A percentile compares a stretch with the other conserved stretches of the same genome.
phyloP scores from a whole-genome alignment of 2,797 vertebrate genomes.

The Pseudochaenichthys georgianus region DNA sequence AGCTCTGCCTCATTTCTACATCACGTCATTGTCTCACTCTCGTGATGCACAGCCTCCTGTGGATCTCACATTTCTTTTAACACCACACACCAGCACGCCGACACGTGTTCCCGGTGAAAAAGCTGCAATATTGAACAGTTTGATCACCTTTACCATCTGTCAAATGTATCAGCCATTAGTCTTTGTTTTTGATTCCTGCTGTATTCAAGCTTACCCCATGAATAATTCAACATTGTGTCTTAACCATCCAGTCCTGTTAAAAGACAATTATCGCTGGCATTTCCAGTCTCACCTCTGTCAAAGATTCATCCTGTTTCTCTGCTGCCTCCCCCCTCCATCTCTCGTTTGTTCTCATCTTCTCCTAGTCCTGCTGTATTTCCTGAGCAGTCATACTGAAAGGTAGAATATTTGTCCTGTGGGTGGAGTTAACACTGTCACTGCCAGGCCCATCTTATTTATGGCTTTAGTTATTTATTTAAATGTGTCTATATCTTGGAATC shows the following conservation, averaged over 20 bases:
- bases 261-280: not conserved
- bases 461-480: not conserved
- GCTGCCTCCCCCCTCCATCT: not conserved
- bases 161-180: not conserved
- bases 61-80: not conserved
- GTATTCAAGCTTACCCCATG: constrained; percentile 4
- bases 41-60: not conserved
- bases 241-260: constrained; percentile 19
- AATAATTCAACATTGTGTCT: constrained; percentile 27
- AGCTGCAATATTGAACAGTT: constrained; percentile 17
- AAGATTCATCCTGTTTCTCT: not conserved
- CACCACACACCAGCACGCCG: not conserved
- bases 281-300: not conserved
- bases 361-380: constrained; percentile 1
- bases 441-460: accelerated
- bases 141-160: constrained; percentile 4
- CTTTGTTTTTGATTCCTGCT: not conserved
- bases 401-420: not conserved
- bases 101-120: not conserved
- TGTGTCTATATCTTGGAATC: not conserved
- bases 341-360: not conserved
- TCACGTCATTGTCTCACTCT: constrained; percentile 12
- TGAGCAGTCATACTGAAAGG: not conserved
- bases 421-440: not conserved
- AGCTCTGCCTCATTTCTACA: constrained; percentile 25